Conservation (phyloP, 2,113 vertebrate species). For the Poicephalus gulielmi region DNA sequence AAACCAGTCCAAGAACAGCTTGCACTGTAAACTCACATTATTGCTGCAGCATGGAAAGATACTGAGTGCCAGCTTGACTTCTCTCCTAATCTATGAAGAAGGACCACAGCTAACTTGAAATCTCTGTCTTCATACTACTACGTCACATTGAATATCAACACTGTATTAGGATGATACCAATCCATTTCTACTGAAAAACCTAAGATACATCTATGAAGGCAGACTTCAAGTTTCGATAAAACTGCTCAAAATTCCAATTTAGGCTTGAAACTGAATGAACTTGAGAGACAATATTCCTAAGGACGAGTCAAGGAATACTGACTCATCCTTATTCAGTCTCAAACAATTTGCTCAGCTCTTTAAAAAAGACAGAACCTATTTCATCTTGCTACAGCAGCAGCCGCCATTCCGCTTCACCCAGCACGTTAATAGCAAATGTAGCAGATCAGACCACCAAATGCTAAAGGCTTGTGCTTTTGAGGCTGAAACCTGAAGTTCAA, state of each 20-base stretch:
- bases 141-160: not conserved
- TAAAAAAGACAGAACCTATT: not conserved
- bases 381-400: not conserved
- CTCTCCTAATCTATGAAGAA: not conserved
- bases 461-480: not conserved
- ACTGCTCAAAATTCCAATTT: not conserved
- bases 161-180: not conserved
- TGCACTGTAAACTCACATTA: not conserved
- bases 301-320: not conserved
- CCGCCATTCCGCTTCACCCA: not conserved
- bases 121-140: not conserved
- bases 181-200: not conserved
- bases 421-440: not conserved
- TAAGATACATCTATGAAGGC: not conserved
- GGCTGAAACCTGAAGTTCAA: not conserved
- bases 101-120: not conserved
- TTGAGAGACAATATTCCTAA: not conserved
- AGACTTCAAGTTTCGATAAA: not conserved
- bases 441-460: not conserved
- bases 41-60: not conserved
- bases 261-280: not conserved
- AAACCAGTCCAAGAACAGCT: not conserved
- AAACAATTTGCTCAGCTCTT: not conserved
- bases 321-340: not conserved
- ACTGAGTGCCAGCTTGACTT: not conserved